Evolutionary conservation across 2,113 vertebrate species (phyloP).

Genomic region (Odobenus rosmarus): DNA sequence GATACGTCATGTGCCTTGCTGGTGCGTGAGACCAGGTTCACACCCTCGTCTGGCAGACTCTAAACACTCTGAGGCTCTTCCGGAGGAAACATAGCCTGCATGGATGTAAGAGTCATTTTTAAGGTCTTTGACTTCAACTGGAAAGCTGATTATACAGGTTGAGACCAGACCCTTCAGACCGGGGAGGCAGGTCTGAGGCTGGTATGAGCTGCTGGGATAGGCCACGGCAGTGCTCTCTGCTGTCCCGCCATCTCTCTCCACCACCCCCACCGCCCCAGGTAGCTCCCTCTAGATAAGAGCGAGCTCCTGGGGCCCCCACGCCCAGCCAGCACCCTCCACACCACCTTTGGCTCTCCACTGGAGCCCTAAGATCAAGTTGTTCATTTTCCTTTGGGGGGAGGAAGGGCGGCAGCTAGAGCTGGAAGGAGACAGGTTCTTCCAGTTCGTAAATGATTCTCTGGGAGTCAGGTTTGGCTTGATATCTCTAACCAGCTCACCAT

Average conservation of each 20-base stretch:
- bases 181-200: conserved; percentile 53
- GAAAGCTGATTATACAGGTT: background rate
- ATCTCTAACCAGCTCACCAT: background rate
- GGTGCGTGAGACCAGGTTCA: background rate
- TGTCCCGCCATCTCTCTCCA: conserved; percentile 30
- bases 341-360: background rate
- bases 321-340: conserved; percentile 12
- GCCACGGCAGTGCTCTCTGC: conserved; percentile 2
- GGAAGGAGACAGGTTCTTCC: conserved; percentile 68
- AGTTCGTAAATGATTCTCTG: conserved; percentile 66
- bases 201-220: background rate
- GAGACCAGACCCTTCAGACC: background rate
- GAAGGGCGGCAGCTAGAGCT: background rate
- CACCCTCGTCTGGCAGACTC: background rate
- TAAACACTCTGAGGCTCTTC: background rate
- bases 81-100: background rate
- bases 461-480: conserved; percentile 51
- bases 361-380: conserved; percentile 40
- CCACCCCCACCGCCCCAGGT: background rate
- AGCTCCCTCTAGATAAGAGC: conserved; percentile 54
- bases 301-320: background rate
- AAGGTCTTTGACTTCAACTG: background rate
- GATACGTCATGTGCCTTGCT: background rate
- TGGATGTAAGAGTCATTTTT: background rate
- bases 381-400: conserved; percentile 41